Evolutionary conservation across 2,888 invertebrate genomes (phyloP), one percentile per base, ranked within the genome.

Genomic region (Lasioglossum pauxillum): DNA sequence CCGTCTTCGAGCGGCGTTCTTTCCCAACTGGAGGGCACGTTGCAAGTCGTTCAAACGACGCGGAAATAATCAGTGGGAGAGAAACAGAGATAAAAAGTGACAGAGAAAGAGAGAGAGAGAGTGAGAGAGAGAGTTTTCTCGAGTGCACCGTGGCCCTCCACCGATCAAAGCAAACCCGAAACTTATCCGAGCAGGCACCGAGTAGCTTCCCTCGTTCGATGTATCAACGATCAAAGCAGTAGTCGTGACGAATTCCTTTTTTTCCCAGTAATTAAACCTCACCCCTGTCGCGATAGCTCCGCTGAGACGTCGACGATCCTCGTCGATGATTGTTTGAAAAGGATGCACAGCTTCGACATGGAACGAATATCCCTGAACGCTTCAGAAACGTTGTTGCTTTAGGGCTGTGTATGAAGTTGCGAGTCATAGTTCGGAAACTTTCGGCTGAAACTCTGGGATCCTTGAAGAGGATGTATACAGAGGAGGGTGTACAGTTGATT

Each of bases 191-290:
- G 83, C 60, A 27, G 27, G 23, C 53, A 53, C 23, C 71, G 84
- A 84, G 75, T 78, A 74, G 41, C 84, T 44, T 49, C 75, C 31
- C 78, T 46, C 77, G 77, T 19, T 64, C 60, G 35, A 84, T 78
- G 83, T 84, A 84, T 83, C 84, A 83, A 83, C 84, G 84, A 84
- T 84, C 84, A 84, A 84, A 84, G 84, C 83, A 75, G 64, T 67
- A 69, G 67, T 35, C 75, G 38, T n/a, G 57, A 46, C 41, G 19
- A 71, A 83, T 72, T 75, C 78, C 7, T 84, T 82, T 49, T 73
- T 76, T 69, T 27, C 44, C 23, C 53, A 35, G 83, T 78, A 83
- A 84, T 84, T 84, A 75, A 84, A 75, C 71, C 16, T 74, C 38
- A 4, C 38, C 38, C 35, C 16, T 19, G 23, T 27, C 60, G 60